Evolutionary conservation across 2,797 vertebrate genomes (phyloP).

Genomic region (Valencia hispanica): DNA sequence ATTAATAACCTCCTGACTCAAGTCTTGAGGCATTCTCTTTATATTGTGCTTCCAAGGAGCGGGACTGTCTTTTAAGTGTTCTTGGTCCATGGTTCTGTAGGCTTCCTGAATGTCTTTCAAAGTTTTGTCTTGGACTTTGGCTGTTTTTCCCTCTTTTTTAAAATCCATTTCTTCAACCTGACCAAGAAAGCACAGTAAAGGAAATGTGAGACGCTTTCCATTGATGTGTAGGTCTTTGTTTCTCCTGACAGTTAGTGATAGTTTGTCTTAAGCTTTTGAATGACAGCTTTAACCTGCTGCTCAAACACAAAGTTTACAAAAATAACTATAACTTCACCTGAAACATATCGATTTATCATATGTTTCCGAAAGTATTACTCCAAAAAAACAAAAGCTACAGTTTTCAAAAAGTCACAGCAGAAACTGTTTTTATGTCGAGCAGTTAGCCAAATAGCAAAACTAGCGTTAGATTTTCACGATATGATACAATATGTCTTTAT

Average conservation of each 20-base stretch:
- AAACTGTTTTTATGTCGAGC: neutral
- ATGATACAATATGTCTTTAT: neutral
- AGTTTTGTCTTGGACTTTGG: too few relatives aligned
- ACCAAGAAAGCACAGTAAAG: too few relatives aligned
- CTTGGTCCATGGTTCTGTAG: too few relatives aligned
- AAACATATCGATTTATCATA: neutral
- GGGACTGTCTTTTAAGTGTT: neutral
- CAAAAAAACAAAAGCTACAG: neutral
- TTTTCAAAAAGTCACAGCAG: neutral
- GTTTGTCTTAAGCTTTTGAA: neutral
- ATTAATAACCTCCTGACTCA: neutral
- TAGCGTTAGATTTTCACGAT: neutral
- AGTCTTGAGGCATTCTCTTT: neutral
- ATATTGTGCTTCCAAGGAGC: neutral
- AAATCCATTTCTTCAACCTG: too few relatives aligned
- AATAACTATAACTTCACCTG: neutral
- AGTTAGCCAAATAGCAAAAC: neutral
- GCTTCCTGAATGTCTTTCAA: too few relatives aligned
- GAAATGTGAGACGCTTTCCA: neutral
- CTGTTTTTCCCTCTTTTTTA: neutral
- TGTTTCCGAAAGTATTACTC: neutral
- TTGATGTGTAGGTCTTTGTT: neutral
- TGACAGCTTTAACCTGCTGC: neutral
- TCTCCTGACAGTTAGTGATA: neutral
- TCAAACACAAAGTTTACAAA: neutral